These are phyloP conservation scores for Seira musarum DNA, from an alignment of 2,888 invertebrate genomes.

Conservation along the genomic window DNA sequence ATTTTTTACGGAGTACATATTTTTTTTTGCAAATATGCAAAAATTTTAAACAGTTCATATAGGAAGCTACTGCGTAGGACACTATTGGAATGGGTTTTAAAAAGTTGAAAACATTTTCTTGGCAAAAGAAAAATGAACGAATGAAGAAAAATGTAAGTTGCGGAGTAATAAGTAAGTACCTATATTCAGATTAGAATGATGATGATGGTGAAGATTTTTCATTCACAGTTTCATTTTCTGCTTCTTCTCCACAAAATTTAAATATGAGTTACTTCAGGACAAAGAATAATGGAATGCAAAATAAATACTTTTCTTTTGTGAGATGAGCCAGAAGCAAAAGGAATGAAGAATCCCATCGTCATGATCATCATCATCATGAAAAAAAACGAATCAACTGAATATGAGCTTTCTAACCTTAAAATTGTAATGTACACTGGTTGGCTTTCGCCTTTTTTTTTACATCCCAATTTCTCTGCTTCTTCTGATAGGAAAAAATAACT, in stretches of 20 bases:
- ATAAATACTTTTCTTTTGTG: conserved; percentile 52
- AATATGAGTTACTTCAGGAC: conserved; percentile 56
- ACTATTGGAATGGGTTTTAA: too few relatives aligned
- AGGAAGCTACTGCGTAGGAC: too few relatives aligned
- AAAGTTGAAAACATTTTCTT: too few relatives aligned
- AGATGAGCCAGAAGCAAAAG: conserved; percentile 51
- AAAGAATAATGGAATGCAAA: conserved; percentile 59
- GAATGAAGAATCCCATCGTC: too few relatives aligned
- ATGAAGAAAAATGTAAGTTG: conserved; percentile 18
- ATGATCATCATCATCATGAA: conserved; percentile 39
- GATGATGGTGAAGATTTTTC: conserved; percentile 27
- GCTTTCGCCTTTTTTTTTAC: conserved; percentile 39
- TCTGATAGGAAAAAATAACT: conserved; percentile 24
- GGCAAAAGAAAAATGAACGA: conserved; percentile 3
- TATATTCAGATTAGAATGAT: not conserved
- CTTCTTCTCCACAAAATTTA: conserved; percentile 35
- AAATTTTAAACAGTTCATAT: too few relatives aligned
- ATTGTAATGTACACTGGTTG: conserved; percentile 21
- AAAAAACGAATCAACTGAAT: conserved; percentile 35
- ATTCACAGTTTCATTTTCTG: conserved; percentile 52
- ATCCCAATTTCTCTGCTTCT: conserved; percentile 36
- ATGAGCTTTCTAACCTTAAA: conserved; percentile 45
- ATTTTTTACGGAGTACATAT: too few relatives aligned
- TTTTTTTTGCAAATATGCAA: too few relatives aligned
- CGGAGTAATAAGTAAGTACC: too few relatives aligned